Evolutionary conservation across 2,113 vertebrate species (phyloP).

Genomic region (Lynx canadensis): DNA sequence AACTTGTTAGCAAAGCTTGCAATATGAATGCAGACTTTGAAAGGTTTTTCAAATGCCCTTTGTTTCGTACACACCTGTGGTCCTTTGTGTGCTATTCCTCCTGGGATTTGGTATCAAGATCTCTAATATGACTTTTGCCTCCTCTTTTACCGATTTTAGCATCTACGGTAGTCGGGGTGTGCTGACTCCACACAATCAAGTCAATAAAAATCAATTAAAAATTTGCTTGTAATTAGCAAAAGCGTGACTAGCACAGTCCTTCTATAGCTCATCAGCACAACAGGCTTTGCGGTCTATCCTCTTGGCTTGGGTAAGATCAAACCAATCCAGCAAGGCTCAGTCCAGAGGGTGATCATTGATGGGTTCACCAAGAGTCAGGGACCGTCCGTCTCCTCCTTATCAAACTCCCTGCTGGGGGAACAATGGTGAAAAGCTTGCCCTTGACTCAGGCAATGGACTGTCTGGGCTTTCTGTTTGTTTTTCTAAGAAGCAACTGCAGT

Average conservation of each 20-base stretch:
- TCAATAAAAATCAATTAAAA: neutral
- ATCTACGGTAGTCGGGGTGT: neutral
- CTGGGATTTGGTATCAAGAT: neutral
- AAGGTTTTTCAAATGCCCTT: slow-evolving; percentile 28
- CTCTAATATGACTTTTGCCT: neutral
- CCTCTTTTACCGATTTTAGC: neutral
- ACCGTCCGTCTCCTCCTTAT: neutral
- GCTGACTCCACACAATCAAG: neutral
- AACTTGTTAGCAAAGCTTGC: slow-evolving; percentile 20
- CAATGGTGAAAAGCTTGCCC: neutral
- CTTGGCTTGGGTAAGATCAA: neutral
- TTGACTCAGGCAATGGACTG: neutral
- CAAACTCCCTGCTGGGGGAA: neutral
- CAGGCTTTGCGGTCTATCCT: neutral
- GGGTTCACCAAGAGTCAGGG: neutral
- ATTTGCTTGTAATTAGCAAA: neutral
- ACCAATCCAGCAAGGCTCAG: neutral
- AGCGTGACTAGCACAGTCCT: neutral
- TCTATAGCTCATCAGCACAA: neutral
- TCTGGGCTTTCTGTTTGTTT: neutral
- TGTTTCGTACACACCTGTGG: neutral
- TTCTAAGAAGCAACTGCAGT: neutral
- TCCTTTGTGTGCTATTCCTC: neutral
- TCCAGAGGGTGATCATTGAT: neutral
- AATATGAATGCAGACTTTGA: slow-evolving; percentile 35